A percentile compares a stretch with the other conserved stretches of the same genome.
Evolutionary conservation across 2,888 invertebrate genomes (phyloP).

Genomic region (Limnephilus rhombicus): DNA sequence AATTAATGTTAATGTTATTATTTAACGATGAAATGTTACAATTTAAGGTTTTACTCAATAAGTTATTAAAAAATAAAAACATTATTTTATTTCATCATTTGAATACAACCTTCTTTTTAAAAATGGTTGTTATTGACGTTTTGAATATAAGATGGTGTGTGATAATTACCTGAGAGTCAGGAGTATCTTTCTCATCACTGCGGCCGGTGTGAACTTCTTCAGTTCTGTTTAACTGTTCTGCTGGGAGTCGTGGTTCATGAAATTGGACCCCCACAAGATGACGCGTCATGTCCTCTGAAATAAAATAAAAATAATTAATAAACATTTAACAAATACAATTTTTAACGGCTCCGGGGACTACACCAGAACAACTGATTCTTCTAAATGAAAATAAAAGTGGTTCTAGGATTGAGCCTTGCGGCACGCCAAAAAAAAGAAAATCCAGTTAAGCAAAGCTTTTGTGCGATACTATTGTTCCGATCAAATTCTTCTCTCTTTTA

Average conservation of each 20-base stretch:
- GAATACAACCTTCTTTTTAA: too few species aligned
- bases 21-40: too few species aligned
- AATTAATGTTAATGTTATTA: too few species aligned
- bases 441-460: not conserved
- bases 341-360: not conserved
- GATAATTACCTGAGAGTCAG: constrained; percentile 56
- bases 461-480: not conserved
- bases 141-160: not conserved
- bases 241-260: constrained; percentile 59
- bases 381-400: not conserved
- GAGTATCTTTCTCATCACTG: constrained; percentile 62
- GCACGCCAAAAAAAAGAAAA: not conserved
- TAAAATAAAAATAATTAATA: not conserved
- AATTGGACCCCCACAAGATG: constrained; percentile 60
- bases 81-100: too few species aligned
- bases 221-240: constrained; percentile 67
- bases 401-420: not conserved
- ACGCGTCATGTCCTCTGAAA: constrained; percentile 63
- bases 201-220: constrained; percentile 66
- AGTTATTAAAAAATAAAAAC: too few species aligned
- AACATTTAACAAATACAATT: not conserved
- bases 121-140: too few species aligned
- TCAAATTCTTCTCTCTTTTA: not conserved
- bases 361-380: not conserved
- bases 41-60: too few species aligned